Conservation (phyloP, 2,888 invertebrate genomes). For the Caenorhabditis becei region DNA sequence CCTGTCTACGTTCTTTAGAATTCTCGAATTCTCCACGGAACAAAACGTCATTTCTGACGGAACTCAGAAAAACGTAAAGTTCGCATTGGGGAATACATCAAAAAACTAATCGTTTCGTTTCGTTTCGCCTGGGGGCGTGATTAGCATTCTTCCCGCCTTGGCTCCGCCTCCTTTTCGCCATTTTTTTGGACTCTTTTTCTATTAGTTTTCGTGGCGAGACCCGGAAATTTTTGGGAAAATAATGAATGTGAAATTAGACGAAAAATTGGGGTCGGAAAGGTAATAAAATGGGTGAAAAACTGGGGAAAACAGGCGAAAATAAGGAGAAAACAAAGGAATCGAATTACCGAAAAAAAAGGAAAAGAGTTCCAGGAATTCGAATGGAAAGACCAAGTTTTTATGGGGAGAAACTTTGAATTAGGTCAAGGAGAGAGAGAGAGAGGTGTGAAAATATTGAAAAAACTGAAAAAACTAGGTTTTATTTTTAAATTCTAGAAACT, state of each 20-base stretch:
- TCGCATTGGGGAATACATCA: slow-evolving; percentile 20
- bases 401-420: too few species aligned
- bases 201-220: background rate
- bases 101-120: slow-evolving; percentile 25
- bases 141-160: slow-evolving; percentile 18
- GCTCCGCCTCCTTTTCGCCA: background rate
- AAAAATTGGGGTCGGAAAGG: background rate
- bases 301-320: background rate
- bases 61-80: slow-evolving; percentile 24
- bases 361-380: background rate
- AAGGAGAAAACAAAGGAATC: background rate
- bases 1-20: too few species aligned
- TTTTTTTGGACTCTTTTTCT: background rate
- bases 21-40: too few species aligned
- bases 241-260: background rate
- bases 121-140: slow-evolving; percentile 44
- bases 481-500: too few species aligned
- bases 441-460: too few species aligned
- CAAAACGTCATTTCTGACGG: too few species aligned
- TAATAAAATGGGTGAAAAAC: background rate
- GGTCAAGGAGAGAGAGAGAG: too few species aligned
- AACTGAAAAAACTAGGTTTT: too few species aligned
- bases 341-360: background rate
- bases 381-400: too few species aligned
- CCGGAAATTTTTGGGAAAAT: background rate